These are phyloP conservation scores for Propithecus perrieri DNA, from an alignment of 2,797 vertebrate genomes.

Conservation along the genomic window DNA sequence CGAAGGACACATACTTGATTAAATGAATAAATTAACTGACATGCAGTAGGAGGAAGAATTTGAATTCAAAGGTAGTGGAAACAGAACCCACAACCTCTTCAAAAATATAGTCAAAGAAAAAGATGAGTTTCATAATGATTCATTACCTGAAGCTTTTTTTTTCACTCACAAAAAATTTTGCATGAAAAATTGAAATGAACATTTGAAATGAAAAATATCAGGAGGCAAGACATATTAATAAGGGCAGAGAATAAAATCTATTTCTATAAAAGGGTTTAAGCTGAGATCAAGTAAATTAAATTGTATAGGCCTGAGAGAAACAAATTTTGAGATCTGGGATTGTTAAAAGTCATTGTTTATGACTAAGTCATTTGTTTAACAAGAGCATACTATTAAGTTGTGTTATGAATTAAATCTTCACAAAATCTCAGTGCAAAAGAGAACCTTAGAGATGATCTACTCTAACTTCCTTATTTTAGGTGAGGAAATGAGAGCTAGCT, in stretches of 20 bases:
- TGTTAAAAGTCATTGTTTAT: slow-evolving; percentile 9
- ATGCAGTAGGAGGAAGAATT: background rate
- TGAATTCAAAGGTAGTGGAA: background rate
- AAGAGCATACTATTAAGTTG: background rate
- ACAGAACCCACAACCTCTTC: background rate
- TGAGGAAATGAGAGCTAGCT: background rate
- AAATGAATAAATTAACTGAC: background rate
- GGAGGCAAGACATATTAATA: background rate
- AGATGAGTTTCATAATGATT: background rate
- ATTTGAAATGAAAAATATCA: slow-evolving; percentile 29
- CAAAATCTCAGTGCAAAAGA: background rate
- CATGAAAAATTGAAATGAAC: background rate
- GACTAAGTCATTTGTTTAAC: slow-evolving; percentile 5
- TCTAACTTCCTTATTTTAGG: background rate
- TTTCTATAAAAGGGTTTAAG: slow-evolving; percentile 37
- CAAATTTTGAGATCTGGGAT: background rate
- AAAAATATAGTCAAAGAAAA: background rate
- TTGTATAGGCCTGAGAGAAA: background rate
- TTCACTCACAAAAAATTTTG: background rate
- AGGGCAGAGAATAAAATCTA: slow-evolving; percentile 23
- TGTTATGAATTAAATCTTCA: background rate
- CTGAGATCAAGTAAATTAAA: background rate
- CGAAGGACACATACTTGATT: background rate
- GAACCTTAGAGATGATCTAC: background rate
- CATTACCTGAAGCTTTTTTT: background rate